Base-by-base conservation (phyloP, 2,888 invertebrate genomes). In the Drosophila dives region DNA sequence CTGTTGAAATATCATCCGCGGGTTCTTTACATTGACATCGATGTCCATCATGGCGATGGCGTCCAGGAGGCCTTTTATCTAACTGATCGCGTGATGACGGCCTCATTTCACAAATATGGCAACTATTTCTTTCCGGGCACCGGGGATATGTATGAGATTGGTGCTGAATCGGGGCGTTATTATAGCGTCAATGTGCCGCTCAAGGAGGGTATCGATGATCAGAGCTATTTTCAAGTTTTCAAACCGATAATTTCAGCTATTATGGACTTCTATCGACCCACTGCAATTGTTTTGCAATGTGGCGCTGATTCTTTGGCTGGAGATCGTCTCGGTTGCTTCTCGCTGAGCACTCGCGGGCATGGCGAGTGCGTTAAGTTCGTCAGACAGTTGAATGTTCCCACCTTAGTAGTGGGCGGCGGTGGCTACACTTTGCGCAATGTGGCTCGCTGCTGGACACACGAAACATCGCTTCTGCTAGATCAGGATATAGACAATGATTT, bases 121-220 rank as follows among this genome's bases (percentile, higher is more conserved):
- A 98, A 98, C 91, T 98, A 97, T 90, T 99, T 99, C 93, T 99
- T 99, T 92, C 99, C 99, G 0, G 99, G 99, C 0, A 99, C 99
- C 0, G 99, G 99, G 0, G 99, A 99, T 92, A 99, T 99, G 99
- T 99, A 98, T 92, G 99, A 99, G 94, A 96, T 99, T 58, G 99
- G 99, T 1, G 97, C 98, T 0, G 99, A 99, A 92, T 97, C 97
- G 90, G 99, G 99, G 0, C 94, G 98, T 60, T 99, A 98, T 92
- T 99, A 99, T 92, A 99, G 99, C 0, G 97, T 99, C 0, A 99
- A 99, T 94, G 99, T 99, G 0, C 99, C 99, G 0, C 93, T 99
- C 17, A 98, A 98, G 89, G 99, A 99, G 93, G 99, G 99, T 0
- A 99, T 99, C 74, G 99, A 99, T 92, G 99, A 99, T 93, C 94